Percentiles rank a stretch among this genome's conserved stretches.
These are phyloP conservation scores for Delichon dasypus DNA, from an alignment of 2,797 vertebrate genomes.

Conservation along the genomic window DNA sequence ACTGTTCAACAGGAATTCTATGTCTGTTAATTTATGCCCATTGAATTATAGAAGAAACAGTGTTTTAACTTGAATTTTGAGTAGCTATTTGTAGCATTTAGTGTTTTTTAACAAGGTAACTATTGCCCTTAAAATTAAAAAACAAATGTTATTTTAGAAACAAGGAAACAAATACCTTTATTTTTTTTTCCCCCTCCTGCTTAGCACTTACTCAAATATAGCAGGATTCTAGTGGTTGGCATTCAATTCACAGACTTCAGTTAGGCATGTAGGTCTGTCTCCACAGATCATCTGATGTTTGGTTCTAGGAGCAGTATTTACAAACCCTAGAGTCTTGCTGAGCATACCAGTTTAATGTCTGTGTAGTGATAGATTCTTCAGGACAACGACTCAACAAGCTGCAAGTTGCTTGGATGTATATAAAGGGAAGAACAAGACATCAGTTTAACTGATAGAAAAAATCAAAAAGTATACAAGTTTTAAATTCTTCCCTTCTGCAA, in stretches of 20 bases:
- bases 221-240: neutral
- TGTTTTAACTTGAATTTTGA: neutral
- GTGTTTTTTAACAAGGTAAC: neutral
- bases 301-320: neutral
- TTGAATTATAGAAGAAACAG: neutral
- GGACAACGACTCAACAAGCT: neutral
- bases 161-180: neutral
- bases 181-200: rapidly evolving
- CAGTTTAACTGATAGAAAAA: neutral
- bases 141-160: neutral
- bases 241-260: neutral
- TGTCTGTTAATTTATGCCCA: neutral
- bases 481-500: neutral
- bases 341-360: neutral
- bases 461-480: neutral
- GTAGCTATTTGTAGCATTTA: neutral
- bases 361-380: neutral
- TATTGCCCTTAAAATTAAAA: neutral
- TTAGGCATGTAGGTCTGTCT: neutral
- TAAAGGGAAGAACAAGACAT: neutral
- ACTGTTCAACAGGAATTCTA: neutral
- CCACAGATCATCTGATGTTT: neutral
- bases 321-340: neutral
- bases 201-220: neutral
- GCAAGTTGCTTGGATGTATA: neutral